These are phyloP conservation scores for Argyrosomus regius DNA, from an alignment of 2,797 vertebrate species.

Conservation along the genomic window DNA sequence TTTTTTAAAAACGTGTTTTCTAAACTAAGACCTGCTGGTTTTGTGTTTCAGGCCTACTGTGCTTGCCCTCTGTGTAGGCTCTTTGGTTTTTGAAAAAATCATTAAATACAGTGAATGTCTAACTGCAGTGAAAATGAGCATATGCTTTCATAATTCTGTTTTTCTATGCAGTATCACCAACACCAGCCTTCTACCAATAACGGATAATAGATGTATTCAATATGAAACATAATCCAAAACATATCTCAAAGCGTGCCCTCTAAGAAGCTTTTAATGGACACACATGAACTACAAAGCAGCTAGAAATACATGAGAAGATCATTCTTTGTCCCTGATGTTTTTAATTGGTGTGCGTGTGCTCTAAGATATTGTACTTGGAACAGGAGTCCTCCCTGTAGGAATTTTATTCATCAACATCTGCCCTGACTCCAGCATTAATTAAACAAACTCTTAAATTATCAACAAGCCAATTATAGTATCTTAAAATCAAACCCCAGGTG, in stretches of 20 bases:
- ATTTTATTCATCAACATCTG: slow-evolving; percentile 75
- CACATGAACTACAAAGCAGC: slow-evolving; percentile 43
- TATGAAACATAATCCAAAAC: slow-evolving; percentile 30
- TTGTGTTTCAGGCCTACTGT: slow-evolving; percentile 19
- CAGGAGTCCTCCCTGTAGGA: slow-evolving; percentile 50
- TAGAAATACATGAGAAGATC: slow-evolving; percentile 54
- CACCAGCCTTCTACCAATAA: slow-evolving; percentile 18
- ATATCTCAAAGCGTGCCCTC: slow-evolving; percentile 9
- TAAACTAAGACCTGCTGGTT: slow-evolving; percentile 16
- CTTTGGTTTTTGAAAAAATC: neutral
- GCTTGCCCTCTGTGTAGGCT: neutral
- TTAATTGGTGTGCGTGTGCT: slow-evolving; percentile 65
- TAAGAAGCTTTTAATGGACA: slow-evolving; percentile 46
- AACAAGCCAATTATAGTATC: slow-evolving; percentile 58
- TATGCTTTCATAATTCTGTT: slow-evolving; percentile 5
- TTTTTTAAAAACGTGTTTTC: neutral
- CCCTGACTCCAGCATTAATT: slow-evolving; percentile 66
- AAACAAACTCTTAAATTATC: slow-evolving; percentile 71
- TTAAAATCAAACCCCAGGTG: slow-evolving; percentile 64
- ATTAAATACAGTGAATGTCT: slow-evolving; percentile 7
- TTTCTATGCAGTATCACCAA: neutral
- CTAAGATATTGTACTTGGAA: slow-evolving; percentile 65
- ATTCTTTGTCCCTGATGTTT: slow-evolving; percentile 63
- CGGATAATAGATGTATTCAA: slow-evolving; percentile 24
- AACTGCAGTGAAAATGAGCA: slow-evolving; percentile 4